Evolutionary conservation across 2,888 invertebrate genomes (phyloP).

Genomic region (Diarsia dahlii): DNA sequence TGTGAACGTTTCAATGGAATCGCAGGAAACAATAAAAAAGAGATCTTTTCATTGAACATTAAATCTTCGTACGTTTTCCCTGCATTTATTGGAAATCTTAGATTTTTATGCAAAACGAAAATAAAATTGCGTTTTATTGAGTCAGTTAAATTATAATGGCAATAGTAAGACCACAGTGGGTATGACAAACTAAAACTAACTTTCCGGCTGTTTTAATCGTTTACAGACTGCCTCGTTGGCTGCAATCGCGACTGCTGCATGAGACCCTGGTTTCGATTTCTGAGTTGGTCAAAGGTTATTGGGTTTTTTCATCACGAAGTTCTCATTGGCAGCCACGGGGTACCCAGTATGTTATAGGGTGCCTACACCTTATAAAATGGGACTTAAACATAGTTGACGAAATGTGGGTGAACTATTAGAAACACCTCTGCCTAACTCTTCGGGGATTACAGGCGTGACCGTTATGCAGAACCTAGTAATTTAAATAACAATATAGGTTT

Average conservation of each 20-base stretch:
- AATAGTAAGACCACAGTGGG: neutral
- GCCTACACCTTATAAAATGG: neutral
- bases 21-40: slow-evolving; percentile 22
- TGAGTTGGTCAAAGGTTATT: neutral
- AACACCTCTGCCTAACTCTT: neutral
- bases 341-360: neutral
- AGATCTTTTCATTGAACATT: slow-evolving; percentile 24
- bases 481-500: too few relatives aligned
- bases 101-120: neutral
- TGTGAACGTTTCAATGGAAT: slow-evolving; percentile 2
- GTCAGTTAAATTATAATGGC: slow-evolving; percentile 8
- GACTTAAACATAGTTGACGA: neutral
- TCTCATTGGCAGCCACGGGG: neutral
- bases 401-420: too few relatives aligned
- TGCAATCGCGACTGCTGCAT: neutral
- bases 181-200: neutral
- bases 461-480: neutral
- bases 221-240: neutral
- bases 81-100: slow-evolving; percentile 14
- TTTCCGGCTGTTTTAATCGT: neutral
- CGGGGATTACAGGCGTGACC: neutral
- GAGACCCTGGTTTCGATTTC: neutral
- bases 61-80: slow-evolving; percentile 20
- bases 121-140: slow-evolving; percentile 22
- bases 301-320: neutral